These are phyloP conservation scores for Python bivittatus DNA, from an alignment of 2,113 vertebrate species.

Conservation along the genomic window DNA sequence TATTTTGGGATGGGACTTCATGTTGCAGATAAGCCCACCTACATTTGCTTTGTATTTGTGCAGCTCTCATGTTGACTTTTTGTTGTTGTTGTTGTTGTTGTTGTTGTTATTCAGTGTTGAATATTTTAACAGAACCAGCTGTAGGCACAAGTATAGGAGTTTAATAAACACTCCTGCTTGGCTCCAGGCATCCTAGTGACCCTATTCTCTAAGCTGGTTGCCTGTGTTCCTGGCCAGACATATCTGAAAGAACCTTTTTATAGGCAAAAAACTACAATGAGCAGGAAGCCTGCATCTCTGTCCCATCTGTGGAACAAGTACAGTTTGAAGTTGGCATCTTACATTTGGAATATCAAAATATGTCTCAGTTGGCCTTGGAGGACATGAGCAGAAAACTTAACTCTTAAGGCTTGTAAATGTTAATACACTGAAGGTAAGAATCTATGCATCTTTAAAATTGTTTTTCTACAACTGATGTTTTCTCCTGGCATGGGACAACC, in stretches of 20 bases:
- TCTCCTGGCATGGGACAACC: not conserved
- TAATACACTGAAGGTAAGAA: not conserved
- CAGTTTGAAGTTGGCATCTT: not conserved
- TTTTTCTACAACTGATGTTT: not conserved
- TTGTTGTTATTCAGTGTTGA: not conserved
- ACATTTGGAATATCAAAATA: not conserved
- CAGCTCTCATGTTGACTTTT: not conserved
- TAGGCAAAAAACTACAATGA: not conserved
- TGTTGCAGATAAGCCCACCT: not conserved
- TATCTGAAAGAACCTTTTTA: not conserved
- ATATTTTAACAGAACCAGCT: not conserved
- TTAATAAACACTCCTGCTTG: not conserved
- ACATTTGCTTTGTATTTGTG: not conserved
- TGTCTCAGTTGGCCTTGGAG: not conserved
- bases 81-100: not conserved
- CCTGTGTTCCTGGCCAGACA: not conserved
- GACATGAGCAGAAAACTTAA: not conserved
- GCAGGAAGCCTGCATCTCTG: not conserved
- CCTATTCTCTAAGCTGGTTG: not conserved
- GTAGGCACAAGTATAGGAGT: not conserved
- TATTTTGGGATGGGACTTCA: not conserved
- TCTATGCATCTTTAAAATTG: not conserved
- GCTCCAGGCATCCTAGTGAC: not conserved
- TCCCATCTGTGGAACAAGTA: not conserved
- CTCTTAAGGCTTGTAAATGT: not conserved